Percentiles rank a stretch among this genome's conserved stretches.
Evolutionary conservation across 2,888 invertebrate genomes (phyloP).

Genomic region (Drosophila infuscata): DNA sequence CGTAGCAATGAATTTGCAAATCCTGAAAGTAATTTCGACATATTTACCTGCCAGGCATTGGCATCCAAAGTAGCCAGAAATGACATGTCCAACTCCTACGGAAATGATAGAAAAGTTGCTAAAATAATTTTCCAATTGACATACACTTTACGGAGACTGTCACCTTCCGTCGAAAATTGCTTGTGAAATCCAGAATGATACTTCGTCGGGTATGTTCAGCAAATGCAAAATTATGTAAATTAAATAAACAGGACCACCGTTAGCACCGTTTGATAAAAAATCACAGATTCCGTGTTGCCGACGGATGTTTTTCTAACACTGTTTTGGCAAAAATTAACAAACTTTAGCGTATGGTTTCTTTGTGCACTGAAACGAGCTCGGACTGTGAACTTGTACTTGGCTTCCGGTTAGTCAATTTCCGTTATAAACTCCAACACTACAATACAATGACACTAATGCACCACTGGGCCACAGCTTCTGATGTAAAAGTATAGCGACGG

Average conservation of each 20-base stretch:
- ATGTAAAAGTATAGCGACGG: slow-evolving; percentile 42
- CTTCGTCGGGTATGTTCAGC: slow-evolving; percentile 39
- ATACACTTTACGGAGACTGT: slow-evolving; percentile 38
- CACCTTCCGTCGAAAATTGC: slow-evolving; percentile 83
- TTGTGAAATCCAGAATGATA: slow-evolving; percentile 85
- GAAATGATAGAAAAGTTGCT: slow-evolving; percentile 67
- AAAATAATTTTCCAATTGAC: slow-evolving; percentile 58
- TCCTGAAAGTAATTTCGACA: slow-evolving; percentile 9
- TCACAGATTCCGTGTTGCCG: slow-evolving; percentile 55
- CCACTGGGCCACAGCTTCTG: slow-evolving; percentile 47
- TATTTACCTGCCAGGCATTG: slow-evolving; percentile 86
- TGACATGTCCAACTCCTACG: slow-evolving; percentile 86
- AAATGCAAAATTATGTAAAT: slow-evolving; percentile 71
- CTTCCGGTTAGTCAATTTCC: slow-evolving; percentile 83
- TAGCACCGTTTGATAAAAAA: slow-evolving; percentile 18
- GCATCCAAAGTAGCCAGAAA: slow-evolving; percentile 86
- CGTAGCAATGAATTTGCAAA: background rate
- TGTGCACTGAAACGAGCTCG: slow-evolving; percentile 31
- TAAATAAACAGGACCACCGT: slow-evolving; percentile 19
- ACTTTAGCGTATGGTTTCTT: slow-evolving; percentile 39
- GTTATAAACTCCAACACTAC: slow-evolving; percentile 72
- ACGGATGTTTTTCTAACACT: slow-evolving; percentile 56
- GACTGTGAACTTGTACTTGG: slow-evolving; percentile 58
- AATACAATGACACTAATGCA: slow-evolving; percentile 48
- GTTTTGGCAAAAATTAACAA: slow-evolving; percentile 38